Evolutionary conservation across 2,888 invertebrate species (phyloP), one percentile per base, ranked within the genome.

Genomic region (Elgonia sp.): DNA sequence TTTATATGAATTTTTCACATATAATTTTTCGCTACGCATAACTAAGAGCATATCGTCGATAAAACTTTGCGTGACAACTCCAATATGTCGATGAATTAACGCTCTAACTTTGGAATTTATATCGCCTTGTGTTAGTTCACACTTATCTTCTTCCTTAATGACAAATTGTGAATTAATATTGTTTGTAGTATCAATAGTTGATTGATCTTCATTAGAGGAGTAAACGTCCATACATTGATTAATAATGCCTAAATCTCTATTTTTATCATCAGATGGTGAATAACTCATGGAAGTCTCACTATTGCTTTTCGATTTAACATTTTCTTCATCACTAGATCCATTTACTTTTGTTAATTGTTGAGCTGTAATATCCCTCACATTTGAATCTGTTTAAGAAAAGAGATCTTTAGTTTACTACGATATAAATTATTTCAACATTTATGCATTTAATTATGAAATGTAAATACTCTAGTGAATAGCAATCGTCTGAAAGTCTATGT

Each of bases 271-370:
- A 46, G 46, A 46, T 46, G 46, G 46, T 46, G 16, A 46, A 46
- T 14, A 16, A 46, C 1, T 46, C 7, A 14, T 46, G 2, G 46
- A 46, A 46, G 3, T 46, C 46, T 46, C 46, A 46, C 46, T 46
- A 46, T 46, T 46, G 7, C 46, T 46, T 46, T 46, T 46, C 5
- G 29, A 29, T 46, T 2, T 46, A 46, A 46, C 46, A 46, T 46
- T 46, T 46, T 46, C 46, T 46, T 46, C 46, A 46, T 46, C 46
- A 46, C 46, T 46, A 46, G 46, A 46, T 46, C 46, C 46, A 46
- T 46, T 46, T 46, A 16, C 6, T 46, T 46, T 46, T 46, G 12
- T 46, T 46, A 46, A 46, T 7, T 46, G 46, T 46, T 46, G 46
- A 46, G 46, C 16, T 46, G 10, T 46, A 46, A 46, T 46, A 7